phyloP scores from a whole-genome alignment of 1,140 invertebrate genomes.

The Aphidius ervi region DNA sequence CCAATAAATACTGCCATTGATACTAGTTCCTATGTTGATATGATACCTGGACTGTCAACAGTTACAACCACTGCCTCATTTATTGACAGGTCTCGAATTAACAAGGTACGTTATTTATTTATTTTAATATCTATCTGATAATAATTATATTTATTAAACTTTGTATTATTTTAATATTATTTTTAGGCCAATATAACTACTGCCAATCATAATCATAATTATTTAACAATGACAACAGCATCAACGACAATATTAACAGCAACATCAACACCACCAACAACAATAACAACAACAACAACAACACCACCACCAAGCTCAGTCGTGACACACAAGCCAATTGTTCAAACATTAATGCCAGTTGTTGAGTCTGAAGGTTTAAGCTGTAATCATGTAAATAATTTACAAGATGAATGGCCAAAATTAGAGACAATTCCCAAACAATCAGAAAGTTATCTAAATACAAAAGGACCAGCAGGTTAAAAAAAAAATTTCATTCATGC shows the following conservation, averaged over 20 bases:
- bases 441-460: constrained; percentile 46
- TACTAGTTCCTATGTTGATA: constrained; percentile 57
- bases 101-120: constrained; percentile 36
- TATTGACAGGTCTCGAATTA: constrained; percentile 52
- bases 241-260: constrained; percentile 34
- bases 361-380: constrained; percentile 47
- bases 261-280: constrained; percentile 19
- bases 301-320: constrained; percentile 36
- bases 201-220: constrained; percentile 47
- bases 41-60: constrained; percentile 50
- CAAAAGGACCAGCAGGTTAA: constrained; percentile 49
- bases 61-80: constrained; percentile 45
- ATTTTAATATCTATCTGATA: background rate
- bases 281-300: constrained; percentile 45
- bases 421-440: constrained; percentile 43
- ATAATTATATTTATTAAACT: background rate
- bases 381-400: constrained; percentile 32
- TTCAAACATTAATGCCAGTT: constrained; percentile 47
- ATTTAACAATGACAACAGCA: constrained; percentile 28
- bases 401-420: constrained; percentile 41
- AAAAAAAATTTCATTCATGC: background rate
- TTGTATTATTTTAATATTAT: constrained; percentile 7
- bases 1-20: constrained; percentile 47
- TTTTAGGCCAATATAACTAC: constrained; percentile 38
- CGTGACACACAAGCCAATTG: constrained; percentile 42